Percentiles rank a stretch among this genome's conserved stretches.
phyloP scores from a whole-genome alignment of 2,888 invertebrate species.

The Drosophila stalkeri region DNA sequence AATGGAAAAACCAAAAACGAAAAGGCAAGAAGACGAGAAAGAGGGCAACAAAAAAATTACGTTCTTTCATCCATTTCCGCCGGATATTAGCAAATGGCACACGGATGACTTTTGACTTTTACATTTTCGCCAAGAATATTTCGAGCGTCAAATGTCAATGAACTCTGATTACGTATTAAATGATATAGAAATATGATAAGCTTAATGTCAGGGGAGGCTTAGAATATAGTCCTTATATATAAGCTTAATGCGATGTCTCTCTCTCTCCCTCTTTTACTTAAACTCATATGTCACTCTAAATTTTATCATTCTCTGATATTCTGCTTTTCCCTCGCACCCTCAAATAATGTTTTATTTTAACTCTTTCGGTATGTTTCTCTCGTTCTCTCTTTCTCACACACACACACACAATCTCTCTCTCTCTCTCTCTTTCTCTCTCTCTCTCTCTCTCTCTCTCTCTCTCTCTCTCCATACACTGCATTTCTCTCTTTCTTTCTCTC shows the following conservation, averaged over 20 bases:
- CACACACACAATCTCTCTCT: no score
- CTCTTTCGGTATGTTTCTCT: background rate
- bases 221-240: background rate
- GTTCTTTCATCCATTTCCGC: slow-evolving; percentile 24
- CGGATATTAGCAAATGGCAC: slow-evolving; percentile 27
- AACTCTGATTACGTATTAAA: background rate
- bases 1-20: background rate
- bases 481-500: background rate
- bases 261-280: no score
- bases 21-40: background rate
- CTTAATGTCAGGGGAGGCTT: background rate
- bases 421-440: background rate
- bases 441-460: background rate
- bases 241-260: background rate
- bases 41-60: background rate
- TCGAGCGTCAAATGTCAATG: slow-evolving; percentile 10
- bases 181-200: background rate
- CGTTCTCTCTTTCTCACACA: background rate
- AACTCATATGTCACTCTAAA: no score
- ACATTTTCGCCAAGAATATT: background rate
- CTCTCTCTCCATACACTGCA: no score
- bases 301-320: no score
- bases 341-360: no score
- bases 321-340: background rate
- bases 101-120: slow-evolving; percentile 21